A percentile compares a stretch with the other conserved stretches of the same genome.
phyloP scores from a whole-genome alignment of 2,888 invertebrate genomes.

The Nymphalis polychloros region DNA sequence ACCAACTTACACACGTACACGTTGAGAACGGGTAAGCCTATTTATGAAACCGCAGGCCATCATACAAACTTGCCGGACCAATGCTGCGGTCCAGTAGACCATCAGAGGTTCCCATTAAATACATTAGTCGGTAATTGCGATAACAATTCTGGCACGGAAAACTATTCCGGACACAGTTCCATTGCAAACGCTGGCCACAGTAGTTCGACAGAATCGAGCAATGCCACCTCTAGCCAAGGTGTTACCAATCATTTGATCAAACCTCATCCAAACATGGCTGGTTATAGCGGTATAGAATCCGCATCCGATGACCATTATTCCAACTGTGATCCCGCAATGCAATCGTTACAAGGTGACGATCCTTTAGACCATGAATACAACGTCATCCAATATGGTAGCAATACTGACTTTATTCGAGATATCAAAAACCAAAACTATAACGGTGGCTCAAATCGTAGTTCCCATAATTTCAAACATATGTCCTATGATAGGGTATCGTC shows the following conservation, averaged over 20 bases:
- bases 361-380: slow-evolving; percentile 79
- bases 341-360: slow-evolving; percentile 76
- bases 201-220: slow-evolving; percentile 78
- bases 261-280: slow-evolving; percentile 68
- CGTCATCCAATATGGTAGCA: slow-evolving; percentile 78
- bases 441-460: slow-evolving; percentile 73
- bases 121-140: slow-evolving; percentile 81
- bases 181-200: slow-evolving; percentile 79
- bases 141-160: slow-evolving; percentile 84
- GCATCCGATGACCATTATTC: slow-evolving; percentile 79
- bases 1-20: slow-evolving; percentile 93
- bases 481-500: slow-evolving; percentile 77
- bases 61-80: slow-evolving; percentile 70
- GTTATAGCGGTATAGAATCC: slow-evolving; percentile 76
- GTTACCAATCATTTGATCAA: slow-evolving; percentile 78
- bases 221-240: slow-evolving; percentile 77
- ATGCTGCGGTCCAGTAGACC: slow-evolving; percentile 74
- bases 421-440: slow-evolving; percentile 82
- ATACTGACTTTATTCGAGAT: slow-evolving; percentile 75
- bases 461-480: slow-evolving; percentile 79
- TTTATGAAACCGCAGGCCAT: slow-evolving; percentile 84
- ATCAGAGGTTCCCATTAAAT: slow-evolving; percentile 78
- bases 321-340: slow-evolving; percentile 77
- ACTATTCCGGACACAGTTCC: slow-evolving; percentile 83
- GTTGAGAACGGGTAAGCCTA: slow-evolving; percentile 87